Evolutionary conservation across 2,797 vertebrate species (phyloP), one percentile per base, ranked within the genome.

Genomic region (Esox lucius): DNA sequence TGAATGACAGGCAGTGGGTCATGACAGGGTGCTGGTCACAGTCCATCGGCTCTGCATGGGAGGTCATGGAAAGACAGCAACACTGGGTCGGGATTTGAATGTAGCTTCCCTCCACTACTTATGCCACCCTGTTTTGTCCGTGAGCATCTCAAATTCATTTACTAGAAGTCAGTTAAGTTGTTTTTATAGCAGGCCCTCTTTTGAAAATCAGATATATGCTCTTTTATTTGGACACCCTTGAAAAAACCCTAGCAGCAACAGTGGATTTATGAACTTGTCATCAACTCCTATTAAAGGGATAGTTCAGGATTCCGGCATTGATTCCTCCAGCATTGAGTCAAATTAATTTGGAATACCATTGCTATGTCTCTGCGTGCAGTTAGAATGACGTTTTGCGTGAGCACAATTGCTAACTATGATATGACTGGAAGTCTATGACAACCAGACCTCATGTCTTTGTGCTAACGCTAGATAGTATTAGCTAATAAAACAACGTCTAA

Each of bases 1-100:
- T 31, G 76, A 82, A 76, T 82, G 72, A 31, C 70, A 75, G 72
- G 75, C 92, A 91, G 81, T 87, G 78, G 86, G 85, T 88, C 84
- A 84, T 66, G 61, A 73, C 82, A 78, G 77, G 78, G 77, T 84
- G 84, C 81, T 91, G 89, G 80, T 91, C 89, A 87, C 35, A 76
- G 66, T 80, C 76, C 71, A 62, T 78, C 78, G 26, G 39, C 75
- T 70, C 68, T 49, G 22, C 28, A 35, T 24, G 59, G 42, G 68
- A 76, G 59, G 24, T 16, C 46, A 39, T 64, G 69, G 79, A 42
- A 79, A 74, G 67, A 78, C 73, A 8, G 72, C 59, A 73, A 31
- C 46, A 53, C 17, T 53, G 17, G 56, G 67, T 67, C 61, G 73
- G 75, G 56, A 61, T 22, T 26, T 2, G 17, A 19, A 53, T 31